phyloP scores from a whole-genome alignment of 2,113 vertebrate species.

The Pungitius pungitius region DNA sequence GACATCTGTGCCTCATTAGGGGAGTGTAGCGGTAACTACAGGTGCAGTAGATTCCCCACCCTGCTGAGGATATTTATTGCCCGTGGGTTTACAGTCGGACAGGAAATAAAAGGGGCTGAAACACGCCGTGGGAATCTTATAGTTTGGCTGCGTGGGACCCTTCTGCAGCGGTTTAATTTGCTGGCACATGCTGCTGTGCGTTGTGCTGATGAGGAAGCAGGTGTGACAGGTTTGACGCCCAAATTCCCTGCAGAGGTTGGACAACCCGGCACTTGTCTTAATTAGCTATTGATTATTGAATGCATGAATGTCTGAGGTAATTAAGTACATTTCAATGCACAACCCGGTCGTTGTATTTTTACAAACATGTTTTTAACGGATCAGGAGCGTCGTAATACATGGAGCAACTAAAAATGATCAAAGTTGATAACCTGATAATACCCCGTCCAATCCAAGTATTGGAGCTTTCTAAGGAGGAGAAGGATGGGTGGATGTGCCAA shows the following conservation, averaged over 20 bases:
- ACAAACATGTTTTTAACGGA: not conserved
- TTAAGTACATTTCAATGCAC: not conserved
- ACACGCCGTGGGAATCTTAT: conserved; percentile 66
- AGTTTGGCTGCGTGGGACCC: conserved; percentile 63
- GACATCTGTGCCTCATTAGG: conserved; percentile 81
- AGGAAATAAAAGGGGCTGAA: conserved; percentile 23
- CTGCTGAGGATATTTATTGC: conserved; percentile 79
- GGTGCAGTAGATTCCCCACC: conserved; percentile 82
- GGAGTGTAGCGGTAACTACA: conserved; percentile 71
- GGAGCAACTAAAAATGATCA: not conserved
- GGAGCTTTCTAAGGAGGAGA: not conserved
- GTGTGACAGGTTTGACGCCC: conserved; percentile 19
- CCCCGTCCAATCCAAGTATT: not conserved
- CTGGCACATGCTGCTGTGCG: conserved; percentile 47
- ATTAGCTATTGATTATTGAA: not conserved
- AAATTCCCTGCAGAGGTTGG: not conserved
- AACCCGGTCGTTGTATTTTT: not conserved
- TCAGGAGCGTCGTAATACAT: not conserved
- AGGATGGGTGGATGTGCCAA: not conserved
- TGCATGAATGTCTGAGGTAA: not conserved
- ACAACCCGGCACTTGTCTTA: not conserved
- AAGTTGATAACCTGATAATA: not conserved
- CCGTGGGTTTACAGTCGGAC: conserved; percentile 71
- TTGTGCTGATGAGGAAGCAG: conserved; percentile 16
- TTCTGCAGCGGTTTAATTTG: conserved; percentile 61